A percentile compares a stretch with the other conserved stretches of the same genome.
These are phyloP conservation scores for Alloplasta piceator DNA, from an alignment of 2,888 invertebrate genomes.

Conservation along the genomic window DNA sequence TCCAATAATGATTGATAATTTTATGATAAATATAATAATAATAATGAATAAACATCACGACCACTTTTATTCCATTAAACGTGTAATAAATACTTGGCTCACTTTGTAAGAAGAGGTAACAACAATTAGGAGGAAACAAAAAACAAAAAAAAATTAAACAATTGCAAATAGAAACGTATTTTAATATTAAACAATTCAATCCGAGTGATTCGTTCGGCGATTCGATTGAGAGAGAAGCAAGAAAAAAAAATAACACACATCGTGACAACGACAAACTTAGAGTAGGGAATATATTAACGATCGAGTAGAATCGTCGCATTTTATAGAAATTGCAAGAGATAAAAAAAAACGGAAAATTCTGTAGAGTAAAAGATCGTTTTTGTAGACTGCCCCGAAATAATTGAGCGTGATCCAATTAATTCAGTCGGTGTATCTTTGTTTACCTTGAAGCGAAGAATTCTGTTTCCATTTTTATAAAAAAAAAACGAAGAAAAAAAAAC, in stretches of 20 bases:
- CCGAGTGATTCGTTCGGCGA: conserved; percentile 24
- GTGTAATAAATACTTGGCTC: conserved; percentile 52
- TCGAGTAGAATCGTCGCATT: conserved; percentile 42
- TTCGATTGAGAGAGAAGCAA: conserved; percentile 25
- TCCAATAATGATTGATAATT: conserved; percentile 60
- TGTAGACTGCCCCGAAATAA: conserved; percentile 35
- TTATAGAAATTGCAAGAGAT: conserved; percentile 55
- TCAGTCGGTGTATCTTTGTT: conserved; percentile 48
- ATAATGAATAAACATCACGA: conserved; percentile 47
- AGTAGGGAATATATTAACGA: conserved; percentile 32
- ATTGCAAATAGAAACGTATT: conserved; percentile 59
- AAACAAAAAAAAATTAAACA: neutral
- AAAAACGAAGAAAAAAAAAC: conserved; percentile 10
- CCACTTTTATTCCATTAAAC: conserved; percentile 53
- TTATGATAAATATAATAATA: conserved; percentile 31
- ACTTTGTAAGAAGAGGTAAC: conserved; percentile 49
- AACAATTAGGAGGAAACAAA: conserved; percentile 7
- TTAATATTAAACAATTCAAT: conserved; percentile 60
- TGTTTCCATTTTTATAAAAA: conserved; percentile 67
- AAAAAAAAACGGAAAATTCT: conserved; percentile 30
- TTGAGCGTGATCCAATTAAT: conserved; percentile 39
- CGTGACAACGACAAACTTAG: conserved; percentile 66
- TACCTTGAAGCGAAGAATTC: conserved; percentile 41
- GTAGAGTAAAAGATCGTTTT: conserved; percentile 5
- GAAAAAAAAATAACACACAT: conserved; percentile 50